Evolutionary conservation across 2,888 invertebrate species (phyloP).

Genomic region (Anodontia alba): DNA sequence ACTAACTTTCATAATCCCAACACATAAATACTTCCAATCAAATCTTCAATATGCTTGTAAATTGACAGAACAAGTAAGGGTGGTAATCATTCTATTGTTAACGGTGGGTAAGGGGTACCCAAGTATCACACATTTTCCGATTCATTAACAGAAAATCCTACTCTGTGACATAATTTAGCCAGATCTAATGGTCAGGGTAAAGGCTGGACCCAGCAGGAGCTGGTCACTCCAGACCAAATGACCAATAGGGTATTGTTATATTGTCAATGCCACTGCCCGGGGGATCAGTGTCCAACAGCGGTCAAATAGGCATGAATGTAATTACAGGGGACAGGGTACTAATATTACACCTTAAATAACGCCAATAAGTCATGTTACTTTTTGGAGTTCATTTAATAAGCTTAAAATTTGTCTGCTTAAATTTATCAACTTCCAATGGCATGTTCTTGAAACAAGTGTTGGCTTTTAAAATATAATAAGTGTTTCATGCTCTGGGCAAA

Average conservation of each 20-base stretch:
- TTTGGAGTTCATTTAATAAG: background rate
- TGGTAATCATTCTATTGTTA: background rate
- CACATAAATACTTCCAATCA: background rate
- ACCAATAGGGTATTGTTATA: background rate
- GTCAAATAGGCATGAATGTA: background rate
- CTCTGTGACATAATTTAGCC: background rate
- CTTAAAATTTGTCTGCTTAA: background rate
- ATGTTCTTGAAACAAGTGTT: too few species aligned
- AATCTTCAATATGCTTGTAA: constrained; percentile 11
- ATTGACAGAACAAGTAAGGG: background rate
- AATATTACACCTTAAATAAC: background rate
- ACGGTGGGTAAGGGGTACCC: background rate
- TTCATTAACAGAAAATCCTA: constrained; percentile 13
- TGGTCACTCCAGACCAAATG: constrained; percentile 2
- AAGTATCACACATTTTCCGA: constrained; percentile 1
- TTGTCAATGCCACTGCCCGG: background rate
- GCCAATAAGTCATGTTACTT: constrained; percentile 9
- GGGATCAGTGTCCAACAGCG: background rate
- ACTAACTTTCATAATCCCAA: too few species aligned
- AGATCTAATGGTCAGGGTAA: background rate
- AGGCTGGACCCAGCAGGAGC: background rate
- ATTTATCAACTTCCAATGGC: background rate
- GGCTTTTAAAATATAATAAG: too few species aligned
- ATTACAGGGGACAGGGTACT: constrained; percentile 10
- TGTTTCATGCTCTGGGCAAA: too few species aligned